phyloP scores from a whole-genome alignment of 2,797 vertebrate species.

The Sebastes flavidus region DNA sequence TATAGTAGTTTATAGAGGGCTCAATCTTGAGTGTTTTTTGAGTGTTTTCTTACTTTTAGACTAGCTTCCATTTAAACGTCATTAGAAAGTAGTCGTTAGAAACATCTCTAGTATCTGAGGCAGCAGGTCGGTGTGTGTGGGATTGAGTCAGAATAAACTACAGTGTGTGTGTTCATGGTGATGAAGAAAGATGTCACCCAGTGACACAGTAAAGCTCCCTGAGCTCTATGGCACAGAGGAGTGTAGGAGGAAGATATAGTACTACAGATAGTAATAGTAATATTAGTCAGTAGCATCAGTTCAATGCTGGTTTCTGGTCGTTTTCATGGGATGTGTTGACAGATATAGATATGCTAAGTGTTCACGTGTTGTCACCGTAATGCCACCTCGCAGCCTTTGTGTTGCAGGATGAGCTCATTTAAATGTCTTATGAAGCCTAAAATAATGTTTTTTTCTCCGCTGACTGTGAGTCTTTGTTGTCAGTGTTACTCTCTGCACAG shows the following conservation, averaged over 20 bases:
- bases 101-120: too few relatives aligned
- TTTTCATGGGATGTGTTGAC: neutral
- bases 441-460: slow-evolving; percentile 18
- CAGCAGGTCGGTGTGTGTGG: neutral
- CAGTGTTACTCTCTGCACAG: slow-evolving; percentile 23
- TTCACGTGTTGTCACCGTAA: neutral
- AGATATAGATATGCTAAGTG: neutral
- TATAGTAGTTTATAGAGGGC: too few relatives aligned
- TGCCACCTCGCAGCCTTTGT: neutral
- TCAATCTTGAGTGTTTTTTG: too few relatives aligned
- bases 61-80: too few relatives aligned
- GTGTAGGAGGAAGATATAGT: neutral
- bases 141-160: neutral
- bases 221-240: neutral
- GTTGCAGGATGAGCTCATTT: slow-evolving; percentile 6
- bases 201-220: neutral
- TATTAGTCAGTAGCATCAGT: neutral
- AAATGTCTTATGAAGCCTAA: slow-evolving; percentile 6
- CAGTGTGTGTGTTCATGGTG: neutral
- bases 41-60: too few relatives aligned
- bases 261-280: neutral
- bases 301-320: neutral
- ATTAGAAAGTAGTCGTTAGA: too few relatives aligned
- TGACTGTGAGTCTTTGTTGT: slow-evolving; percentile 35
- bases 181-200: neutral